Evolutionary conservation across 2,113 vertebrate species (phyloP), one percentile per base, ranked within the genome.

Genomic region (Xiphias gladius): DNA sequence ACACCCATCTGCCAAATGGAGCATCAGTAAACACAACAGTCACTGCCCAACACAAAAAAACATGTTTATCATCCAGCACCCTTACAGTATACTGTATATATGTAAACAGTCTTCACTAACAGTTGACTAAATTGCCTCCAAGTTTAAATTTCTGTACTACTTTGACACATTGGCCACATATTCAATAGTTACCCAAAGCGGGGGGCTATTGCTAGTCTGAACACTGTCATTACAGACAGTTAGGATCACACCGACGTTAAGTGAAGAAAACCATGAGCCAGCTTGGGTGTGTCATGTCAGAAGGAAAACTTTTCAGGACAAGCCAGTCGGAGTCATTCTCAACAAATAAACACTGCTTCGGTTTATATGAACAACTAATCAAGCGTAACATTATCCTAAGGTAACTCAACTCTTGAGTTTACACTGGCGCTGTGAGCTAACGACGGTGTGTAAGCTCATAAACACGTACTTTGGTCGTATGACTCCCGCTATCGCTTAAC

Each of bases 231-330:
- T 22, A 39, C 4, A 20, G 43, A 89, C 79, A 62, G 62, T 39
- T 19, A 7, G 1, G 46, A 46, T 64, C 67, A 52, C 50, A 83
- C 48, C n/a, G 62, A n/a, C 30, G 55, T 74, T 12, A 78, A 48
- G 52, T 30, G 30, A 58, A 67, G 67, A 76, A n/a, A 73, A 77
- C 46, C 59, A 13, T 3, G 57, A 82, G 57, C 63, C 66, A 26
- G 17, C 10, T 30, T 78, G 93, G 91, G 91, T 85, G 91, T 91
- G 91, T 89, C 91, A 58, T 54, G 74, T 62, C 16, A 13, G 37
- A 52, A 32, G 12, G 30, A 37, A 32, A 82, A 88, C 72, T 86
- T 89, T 76, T 54, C 55, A 37, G 14, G 43, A 75, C 30, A 35
- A 52, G 46, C 54, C 11, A 66, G 13, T 22, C 16, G 11, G 37